These are phyloP conservation scores for Chelonoidis abingdonii DNA, from an alignment of 2,113 vertebrate genomes.

Conservation along the genomic window DNA sequence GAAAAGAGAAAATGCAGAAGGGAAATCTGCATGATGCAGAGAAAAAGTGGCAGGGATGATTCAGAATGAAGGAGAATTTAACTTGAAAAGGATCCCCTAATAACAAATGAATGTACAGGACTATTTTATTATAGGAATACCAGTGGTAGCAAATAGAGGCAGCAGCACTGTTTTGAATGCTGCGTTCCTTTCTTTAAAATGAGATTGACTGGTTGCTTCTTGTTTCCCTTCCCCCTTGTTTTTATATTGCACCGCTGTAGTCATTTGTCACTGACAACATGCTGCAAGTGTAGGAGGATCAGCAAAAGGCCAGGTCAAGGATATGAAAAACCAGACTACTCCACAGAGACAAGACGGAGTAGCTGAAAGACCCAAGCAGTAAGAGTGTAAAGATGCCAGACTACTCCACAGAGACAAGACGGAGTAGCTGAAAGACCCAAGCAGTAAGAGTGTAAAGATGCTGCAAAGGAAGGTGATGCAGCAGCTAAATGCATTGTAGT, in stretches of 20 bases:
- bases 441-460: not conserved
- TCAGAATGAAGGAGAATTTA: not conserved
- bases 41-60: not conserved
- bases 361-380: not conserved
- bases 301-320: not conserved
- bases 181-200: not conserved
- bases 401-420: not conserved
- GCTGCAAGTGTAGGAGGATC: not conserved
- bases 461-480: not conserved
- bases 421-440: not conserved
- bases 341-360: not conserved
- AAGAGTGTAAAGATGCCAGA: not conserved
- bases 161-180: not conserved
- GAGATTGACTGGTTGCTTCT: not conserved
- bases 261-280: slow-evolving; percentile 48
- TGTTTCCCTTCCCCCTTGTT: not conserved
- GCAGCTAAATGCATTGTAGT: accelerated
- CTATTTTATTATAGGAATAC: not conserved
- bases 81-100: not conserved
- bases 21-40: not conserved
- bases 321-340: not conserved
- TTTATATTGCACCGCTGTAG: not conserved
- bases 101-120: not conserved
- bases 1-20: not conserved
- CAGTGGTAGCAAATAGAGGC: not conserved